A percentile compares a stretch with the other conserved stretches of the same genome.
phyloP scores from a whole-genome alignment of 2,113 vertebrate genomes.

The Calyptomena viridis region DNA sequence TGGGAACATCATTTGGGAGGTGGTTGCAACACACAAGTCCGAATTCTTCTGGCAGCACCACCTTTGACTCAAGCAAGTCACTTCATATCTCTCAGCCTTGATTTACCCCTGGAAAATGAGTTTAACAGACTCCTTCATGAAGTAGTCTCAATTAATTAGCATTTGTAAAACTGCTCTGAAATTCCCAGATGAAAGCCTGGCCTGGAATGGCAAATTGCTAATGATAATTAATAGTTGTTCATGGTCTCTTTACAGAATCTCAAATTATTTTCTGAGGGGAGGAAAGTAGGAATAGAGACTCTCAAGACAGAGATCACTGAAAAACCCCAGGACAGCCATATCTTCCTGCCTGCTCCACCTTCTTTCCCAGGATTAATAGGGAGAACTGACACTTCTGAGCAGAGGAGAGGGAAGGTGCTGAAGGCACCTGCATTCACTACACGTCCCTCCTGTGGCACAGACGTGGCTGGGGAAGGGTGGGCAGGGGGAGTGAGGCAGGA shows the following conservation, averaged over 20 bases:
- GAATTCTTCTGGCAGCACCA: background rate
- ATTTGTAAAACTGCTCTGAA: conserved; percentile 44
- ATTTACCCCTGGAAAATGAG: conserved; percentile 53
- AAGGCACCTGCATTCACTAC: background rate
- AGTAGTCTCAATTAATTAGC: conserved; percentile 62
- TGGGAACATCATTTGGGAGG: background rate
- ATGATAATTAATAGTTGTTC: conserved; percentile 65
- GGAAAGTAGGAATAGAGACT: background rate
- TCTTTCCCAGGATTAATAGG: background rate
- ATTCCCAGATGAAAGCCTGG: conserved; percentile 56
- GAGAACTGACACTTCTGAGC: background rate
- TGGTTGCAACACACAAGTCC: fast-evolving
- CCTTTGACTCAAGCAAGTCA: background rate
- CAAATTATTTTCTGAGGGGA: conserved; percentile 11
- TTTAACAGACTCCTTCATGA: conserved; percentile 25
- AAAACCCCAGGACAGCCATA: background rate
- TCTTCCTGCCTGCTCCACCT: background rate
- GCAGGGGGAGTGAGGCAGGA: background rate
- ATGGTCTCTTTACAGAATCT: conserved; percentile 25
- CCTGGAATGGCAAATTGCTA: conserved; percentile 60
- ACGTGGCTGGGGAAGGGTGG: background rate
- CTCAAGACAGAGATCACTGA: background rate
- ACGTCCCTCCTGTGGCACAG: background rate
- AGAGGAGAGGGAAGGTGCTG: background rate
- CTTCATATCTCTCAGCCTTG: conserved; percentile 12